Evolutionary conservation across 2,113 vertebrate genomes (phyloP).

Genomic region (Notarius quadriscutis): DNA sequence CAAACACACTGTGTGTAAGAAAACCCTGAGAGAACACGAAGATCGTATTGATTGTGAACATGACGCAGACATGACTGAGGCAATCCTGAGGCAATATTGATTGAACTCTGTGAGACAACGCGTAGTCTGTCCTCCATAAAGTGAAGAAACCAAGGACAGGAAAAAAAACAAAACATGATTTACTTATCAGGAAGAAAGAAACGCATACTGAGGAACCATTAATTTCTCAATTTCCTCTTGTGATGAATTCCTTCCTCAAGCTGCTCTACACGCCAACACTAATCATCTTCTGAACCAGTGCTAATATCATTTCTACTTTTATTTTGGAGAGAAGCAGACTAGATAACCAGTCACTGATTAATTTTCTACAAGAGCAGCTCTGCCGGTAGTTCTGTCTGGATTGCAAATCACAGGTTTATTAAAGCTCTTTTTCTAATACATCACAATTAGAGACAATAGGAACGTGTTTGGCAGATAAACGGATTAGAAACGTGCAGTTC

Average conservation of each 20-base stretch:
- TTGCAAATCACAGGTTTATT: not conserved
- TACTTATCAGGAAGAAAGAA: not conserved
- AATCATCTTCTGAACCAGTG: conserved; percentile 19
- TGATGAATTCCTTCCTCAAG: conserved; percentile 18
- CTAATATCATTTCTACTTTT: not conserved
- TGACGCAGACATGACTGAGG: not conserved
- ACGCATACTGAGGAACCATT: not conserved
- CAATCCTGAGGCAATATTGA: not conserved
- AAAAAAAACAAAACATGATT: not conserved
- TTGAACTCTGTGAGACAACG: not conserved
- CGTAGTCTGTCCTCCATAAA: not conserved
- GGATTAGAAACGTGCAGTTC: too few relatives aligned
- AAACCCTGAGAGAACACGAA: not conserved
- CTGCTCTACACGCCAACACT: not conserved
- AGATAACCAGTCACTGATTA: not conserved
- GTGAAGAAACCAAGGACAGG: not conserved
- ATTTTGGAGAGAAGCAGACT: not conserved
- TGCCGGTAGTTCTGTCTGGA: not conserved
- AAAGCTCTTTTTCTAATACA: not conserved
- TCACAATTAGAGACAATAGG: not conserved
- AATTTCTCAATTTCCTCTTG: not conserved
- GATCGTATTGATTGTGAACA: not conserved
- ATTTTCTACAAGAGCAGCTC: not conserved
- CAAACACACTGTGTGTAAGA: conserved; percentile 38
- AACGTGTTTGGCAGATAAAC: not conserved